Percentiles rank a stretch among this genome's conserved stretches.
These are phyloP conservation scores for Lithobates sylvaticus DNA, from an alignment of 2,797 vertebrate species.

Conservation along the genomic window DNA sequence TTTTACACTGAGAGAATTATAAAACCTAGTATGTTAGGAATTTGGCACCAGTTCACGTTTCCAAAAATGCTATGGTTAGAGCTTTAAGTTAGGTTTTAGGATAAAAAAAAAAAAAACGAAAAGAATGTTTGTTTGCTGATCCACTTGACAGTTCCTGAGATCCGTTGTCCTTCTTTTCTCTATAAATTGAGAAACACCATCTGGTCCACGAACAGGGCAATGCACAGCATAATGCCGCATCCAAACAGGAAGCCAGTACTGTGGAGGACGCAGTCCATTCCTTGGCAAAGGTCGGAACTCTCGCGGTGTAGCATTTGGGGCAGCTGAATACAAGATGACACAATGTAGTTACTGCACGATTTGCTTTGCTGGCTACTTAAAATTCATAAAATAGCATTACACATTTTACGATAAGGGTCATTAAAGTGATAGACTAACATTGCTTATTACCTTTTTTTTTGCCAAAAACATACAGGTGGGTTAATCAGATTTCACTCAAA, in stretches of 20 bases:
- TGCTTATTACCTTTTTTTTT: no score
- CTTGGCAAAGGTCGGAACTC: background rate
- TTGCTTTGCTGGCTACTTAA: no score
- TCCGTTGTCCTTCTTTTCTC: background rate
- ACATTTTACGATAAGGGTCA: no score
- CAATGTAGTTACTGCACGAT: background rate
- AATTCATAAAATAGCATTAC: no score
- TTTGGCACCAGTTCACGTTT: no score
- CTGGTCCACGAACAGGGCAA: conserved; percentile 80
- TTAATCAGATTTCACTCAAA: no score
- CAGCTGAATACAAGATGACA: conserved; percentile 69
- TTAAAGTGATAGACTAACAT: no score
- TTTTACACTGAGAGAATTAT: no score
- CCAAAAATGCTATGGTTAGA: no score
- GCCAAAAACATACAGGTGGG: no score
- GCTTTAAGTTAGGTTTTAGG: no score
- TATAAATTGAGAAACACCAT: conserved; percentile 68
- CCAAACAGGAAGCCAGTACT: conserved; percentile 80
- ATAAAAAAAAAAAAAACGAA: background rate
- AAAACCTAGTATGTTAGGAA: no score
- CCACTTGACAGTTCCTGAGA: background rate
- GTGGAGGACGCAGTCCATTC: conserved; percentile 70
- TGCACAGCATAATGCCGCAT: conserved; percentile 78
- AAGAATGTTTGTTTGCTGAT: background rate
- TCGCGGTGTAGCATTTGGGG: conserved; percentile 74